phyloP scores from a whole-genome alignment of 92 coral and sea anemone species.

The Paramuricea clavata region DNA sequence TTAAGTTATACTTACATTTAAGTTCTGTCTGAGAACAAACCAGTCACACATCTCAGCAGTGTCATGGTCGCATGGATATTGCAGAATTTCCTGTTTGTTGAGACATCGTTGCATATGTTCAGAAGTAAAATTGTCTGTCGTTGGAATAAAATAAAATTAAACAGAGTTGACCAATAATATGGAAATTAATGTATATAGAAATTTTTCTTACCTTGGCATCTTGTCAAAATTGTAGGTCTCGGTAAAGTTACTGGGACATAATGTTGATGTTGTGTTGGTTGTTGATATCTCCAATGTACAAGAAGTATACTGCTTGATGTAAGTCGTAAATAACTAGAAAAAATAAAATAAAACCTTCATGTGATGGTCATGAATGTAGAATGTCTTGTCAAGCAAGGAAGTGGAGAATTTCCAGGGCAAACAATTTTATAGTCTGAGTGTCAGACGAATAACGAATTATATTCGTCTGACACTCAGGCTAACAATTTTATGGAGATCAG shows the following conservation, averaged over 20 bases:
- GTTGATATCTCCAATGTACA: constrained; percentile 76
- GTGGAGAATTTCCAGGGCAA: neutral
- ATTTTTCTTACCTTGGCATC: constrained; percentile 53
- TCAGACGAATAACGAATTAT: no score
- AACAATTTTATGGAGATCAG: no score
- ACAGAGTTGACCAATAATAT: no score
- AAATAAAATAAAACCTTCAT: no score
- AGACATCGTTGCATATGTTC: constrained; percentile 1
- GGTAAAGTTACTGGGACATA: constrained; percentile 46
- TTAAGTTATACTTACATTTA: neutral
- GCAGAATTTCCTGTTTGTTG: neutral
- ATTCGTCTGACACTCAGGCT: no score
- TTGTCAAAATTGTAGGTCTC: constrained; percentile 48
- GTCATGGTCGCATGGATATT: constrained; percentile 15
- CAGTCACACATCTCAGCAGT: constrained; percentile 3
- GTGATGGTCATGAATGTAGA: no score
- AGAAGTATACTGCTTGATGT: constrained; percentile 55
- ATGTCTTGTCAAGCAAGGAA: neutral
- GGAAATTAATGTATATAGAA: neutral
- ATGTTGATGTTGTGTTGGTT: constrained; percentile 16
- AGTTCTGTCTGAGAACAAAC: neutral
- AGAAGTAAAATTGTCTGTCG: constrained; percentile 2
- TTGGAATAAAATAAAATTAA: neutral
- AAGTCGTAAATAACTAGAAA: neutral
- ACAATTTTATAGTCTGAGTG: no score